A percentile compares a stretch with the other conserved stretches of the same genome.
These are phyloP conservation scores for Phaethornis superciliosus DNA, from an alignment of 2,113 vertebrate genomes.

Conservation along the genomic window DNA sequence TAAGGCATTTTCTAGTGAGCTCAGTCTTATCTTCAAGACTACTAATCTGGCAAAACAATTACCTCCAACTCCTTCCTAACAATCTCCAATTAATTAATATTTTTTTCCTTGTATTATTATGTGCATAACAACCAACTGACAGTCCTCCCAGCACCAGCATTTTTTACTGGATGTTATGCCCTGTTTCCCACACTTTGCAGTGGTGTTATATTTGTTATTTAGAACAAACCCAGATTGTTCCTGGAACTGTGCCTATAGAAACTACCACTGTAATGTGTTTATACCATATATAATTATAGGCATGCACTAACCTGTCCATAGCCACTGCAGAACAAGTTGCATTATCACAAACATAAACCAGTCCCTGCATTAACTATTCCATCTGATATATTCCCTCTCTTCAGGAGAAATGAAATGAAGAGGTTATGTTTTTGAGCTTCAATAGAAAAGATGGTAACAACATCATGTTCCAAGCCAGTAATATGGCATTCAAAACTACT, in stretches of 20 bases:
- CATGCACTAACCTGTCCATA: conserved; percentile 70
- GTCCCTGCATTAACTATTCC: conserved; percentile 46
- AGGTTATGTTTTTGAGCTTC: not conserved
- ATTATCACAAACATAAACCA: conserved; percentile 62
- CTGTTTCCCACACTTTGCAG: conserved; percentile 71
- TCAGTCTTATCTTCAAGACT: conserved; percentile 1
- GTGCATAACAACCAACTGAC: not conserved
- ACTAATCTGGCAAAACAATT: conserved; percentile 28
- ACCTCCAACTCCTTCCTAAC: not conserved
- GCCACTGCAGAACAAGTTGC: conserved; percentile 60
- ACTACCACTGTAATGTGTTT: conserved; percentile 76
- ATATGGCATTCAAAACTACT: not conserved
- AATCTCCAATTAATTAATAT: not conserved
- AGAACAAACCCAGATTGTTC: conserved; percentile 62
- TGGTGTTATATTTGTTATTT: conserved; percentile 69
- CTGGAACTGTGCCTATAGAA: conserved; percentile 80
- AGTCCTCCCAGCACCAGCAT: not conserved
- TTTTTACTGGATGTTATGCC: not conserved
- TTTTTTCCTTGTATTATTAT: not conserved
- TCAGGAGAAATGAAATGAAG: not conserved
- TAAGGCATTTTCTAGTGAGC: not conserved
- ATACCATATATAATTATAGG: conserved; percentile 70
- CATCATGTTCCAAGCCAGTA: not conserved
- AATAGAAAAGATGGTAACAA: not conserved
- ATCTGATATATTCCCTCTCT: conserved; percentile 33